Percentiles rank a stretch among this genome's conserved stretches.
These are phyloP conservation scores for Caenorhabditis plicata DNA, from an alignment of 2,888 invertebrate species.

Conservation along the genomic window DNA sequence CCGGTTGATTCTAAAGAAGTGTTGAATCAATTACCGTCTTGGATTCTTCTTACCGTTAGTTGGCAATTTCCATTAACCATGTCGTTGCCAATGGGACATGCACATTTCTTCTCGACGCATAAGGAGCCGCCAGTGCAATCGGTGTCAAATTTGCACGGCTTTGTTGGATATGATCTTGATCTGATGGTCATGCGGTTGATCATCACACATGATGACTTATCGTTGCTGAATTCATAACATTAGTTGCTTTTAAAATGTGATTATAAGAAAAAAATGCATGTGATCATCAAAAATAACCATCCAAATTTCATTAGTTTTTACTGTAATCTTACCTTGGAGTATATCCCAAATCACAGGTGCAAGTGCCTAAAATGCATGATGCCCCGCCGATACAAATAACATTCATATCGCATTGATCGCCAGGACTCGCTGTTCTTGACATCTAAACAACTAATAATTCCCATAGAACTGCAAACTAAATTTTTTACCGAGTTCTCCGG, in stretches of 20 bases:
- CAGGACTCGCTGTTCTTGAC: slow-evolving; percentile 52
- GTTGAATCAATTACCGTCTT: neutral
- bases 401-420: slow-evolving; percentile 53
- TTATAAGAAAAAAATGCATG: neutral
- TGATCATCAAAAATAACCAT: neutral
- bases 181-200: slow-evolving; percentile 17
- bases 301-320: neutral
- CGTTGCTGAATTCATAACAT: slow-evolving; percentile 40
- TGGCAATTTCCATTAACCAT: slow-evolving; percentile 33
- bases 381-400: slow-evolving; percentile 61
- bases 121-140: slow-evolving; percentile 38
- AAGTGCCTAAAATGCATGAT: slow-evolving; percentile 56
- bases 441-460: neutral
- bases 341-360: slow-evolving; percentile 60
- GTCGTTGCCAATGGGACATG: slow-evolving; percentile 37
- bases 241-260: no score
- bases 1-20: slow-evolving; percentile 26
- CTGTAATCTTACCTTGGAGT: slow-evolving; percentile 39
- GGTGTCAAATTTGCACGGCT: slow-evolving; percentile 24
- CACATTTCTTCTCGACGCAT: slow-evolving; percentile 38
- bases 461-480: neutral
- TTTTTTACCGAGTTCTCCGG: slow-evolving; percentile 17
- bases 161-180: slow-evolving; percentile 39
- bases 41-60: slow-evolving; percentile 9
- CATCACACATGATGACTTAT: slow-evolving; percentile 42